Conservation (phyloP, 2,797 vertebrate species). For the Gymnoscopelus braueri region DNA sequence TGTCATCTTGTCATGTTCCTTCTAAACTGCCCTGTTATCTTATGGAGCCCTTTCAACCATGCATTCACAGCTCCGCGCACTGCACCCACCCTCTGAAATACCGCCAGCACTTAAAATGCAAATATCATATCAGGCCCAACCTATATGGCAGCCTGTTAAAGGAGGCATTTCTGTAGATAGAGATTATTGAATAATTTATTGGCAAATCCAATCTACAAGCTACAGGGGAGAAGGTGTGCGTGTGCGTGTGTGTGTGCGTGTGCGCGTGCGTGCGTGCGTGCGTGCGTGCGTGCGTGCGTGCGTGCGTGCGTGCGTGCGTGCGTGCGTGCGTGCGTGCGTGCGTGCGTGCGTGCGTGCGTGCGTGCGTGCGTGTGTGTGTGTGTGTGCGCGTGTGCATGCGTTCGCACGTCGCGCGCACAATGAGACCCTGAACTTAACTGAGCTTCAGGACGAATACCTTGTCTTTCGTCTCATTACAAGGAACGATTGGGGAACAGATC, state of each 20-base stretch:
- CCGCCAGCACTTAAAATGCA: conserved; percentile 50
- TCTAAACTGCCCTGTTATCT: conserved; percentile 31
- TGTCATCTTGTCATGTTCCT: conserved; percentile 18
- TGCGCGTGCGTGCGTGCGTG: too few relatives aligned
- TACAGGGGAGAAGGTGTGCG: conserved; percentile 38
- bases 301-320: too few relatives aligned
- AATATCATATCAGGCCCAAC: conserved; percentile 47
- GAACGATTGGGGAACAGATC: conserved; percentile 58
- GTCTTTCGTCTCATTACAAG: conserved; percentile 57
- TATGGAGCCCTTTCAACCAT: neutral
- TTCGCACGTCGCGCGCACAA: neutral
- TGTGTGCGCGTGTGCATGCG: too few relatives aligned
- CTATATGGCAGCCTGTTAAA: conserved; percentile 49
- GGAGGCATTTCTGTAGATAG: conserved; percentile 51
- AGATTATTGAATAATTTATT: conserved; percentile 74
- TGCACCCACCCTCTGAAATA: conserved; percentile 6
- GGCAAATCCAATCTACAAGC: conserved; percentile 61
- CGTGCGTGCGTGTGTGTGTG: too few relatives aligned
- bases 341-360: conserved; percentile 10
- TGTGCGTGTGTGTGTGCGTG: too few relatives aligned
- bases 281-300: too few relatives aligned
- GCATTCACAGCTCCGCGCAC: conserved; percentile 12
- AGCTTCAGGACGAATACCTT: conserved; percentile 39
- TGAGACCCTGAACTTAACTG: conserved; percentile 35
- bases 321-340: neutral